Evolutionary conservation across 37 sponge, comb jelly and placozoan genomes (phyloP).

Genomic region (Halichondria panicea): DNA sequence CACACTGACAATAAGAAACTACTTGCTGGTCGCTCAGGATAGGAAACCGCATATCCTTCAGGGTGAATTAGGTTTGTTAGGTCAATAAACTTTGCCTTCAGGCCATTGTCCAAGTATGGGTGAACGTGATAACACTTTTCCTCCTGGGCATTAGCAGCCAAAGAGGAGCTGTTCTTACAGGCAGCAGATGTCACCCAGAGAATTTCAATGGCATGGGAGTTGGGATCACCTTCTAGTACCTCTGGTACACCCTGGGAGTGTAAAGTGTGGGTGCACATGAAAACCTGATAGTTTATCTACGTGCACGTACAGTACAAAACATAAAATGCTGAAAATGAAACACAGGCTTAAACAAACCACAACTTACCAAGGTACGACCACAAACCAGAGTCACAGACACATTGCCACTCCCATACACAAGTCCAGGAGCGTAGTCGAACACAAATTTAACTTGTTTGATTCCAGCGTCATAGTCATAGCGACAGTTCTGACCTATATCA

Average conservation of each 20-base stretch:
- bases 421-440: constrained; percentile 17
- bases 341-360: not conserved
- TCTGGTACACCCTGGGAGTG: constrained; percentile 59
- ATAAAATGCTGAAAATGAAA: too few species aligned
- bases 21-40: constrained; percentile 1
- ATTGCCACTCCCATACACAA: constrained; percentile 25
- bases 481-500: constrained; percentile 14
- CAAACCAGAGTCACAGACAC: constrained; percentile 66
- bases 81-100: constrained; percentile 54
- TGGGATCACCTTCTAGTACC: constrained; percentile 46
- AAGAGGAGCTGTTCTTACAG: constrained; percentile 24
- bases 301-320: not conserved
- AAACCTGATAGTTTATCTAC: not conserved
- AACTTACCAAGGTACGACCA: constrained; percentile 58
- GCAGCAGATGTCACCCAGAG: constrained; percentile 74
- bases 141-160: constrained; percentile 23
- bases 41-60: constrained; percentile 37
- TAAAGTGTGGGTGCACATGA: too few species aligned
- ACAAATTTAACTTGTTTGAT: constrained; percentile 13
- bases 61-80: constrained; percentile 45
- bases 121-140: constrained; percentile 67
- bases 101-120: constrained; percentile 28
- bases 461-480: constrained; percentile 11
- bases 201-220: constrained; percentile 22
- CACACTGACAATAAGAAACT: constrained; percentile 50